Evolutionary conservation across 2,797 vertebrate species (phyloP), one percentile per base, ranked within the genome.

Genomic region (Gambelia wislizenii): DNA sequence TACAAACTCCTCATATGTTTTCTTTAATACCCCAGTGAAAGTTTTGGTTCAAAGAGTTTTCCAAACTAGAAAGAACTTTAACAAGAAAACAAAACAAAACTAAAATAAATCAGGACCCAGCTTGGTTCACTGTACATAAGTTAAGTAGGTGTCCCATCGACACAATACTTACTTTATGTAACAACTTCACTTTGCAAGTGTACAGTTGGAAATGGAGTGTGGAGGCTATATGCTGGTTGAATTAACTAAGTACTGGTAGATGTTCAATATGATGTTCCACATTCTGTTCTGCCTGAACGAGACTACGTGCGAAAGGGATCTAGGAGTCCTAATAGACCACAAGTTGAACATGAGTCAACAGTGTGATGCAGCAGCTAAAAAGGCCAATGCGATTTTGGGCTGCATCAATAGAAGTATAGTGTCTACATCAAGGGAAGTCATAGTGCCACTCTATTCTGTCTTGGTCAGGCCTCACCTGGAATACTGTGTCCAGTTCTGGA

Each of bases 21-120:
- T 67, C 54, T 91, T 14, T 74, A 74, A 87, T 72, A 92, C 5
- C 44, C 85, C 85, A 69, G 56, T 12, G 75, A 64, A 90, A 25
- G 54, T 89, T 81, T 92, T 84, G 77, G 18, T 67, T 91, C 47
- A 1, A 42, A 16, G 74, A 77, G 1, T 67, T 8, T 10, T 39
- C 4, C 25, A 82, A 83, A 14, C 67, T 67, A 49, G 61, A 67
- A 79, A 84, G 27, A 87, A 36, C 47, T 81, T 59, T 83, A 16
- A 27, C n/a, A 47, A 54, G 2, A n/a, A 88, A 67, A 39, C 30
- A 70, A 27, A 39, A 42, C 39, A 42, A 75, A 42, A 14, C 33
- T 18, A 30, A 1, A 81, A 33, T 36, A 72, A 76, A 90, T 90
- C 0, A 9, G 70, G 20, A 52, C 61, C 47, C 64, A 44, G 39